Evolutionary conservation across 2,888 invertebrate genomes (phyloP).

Genomic region (Campoletis raptor): DNA sequence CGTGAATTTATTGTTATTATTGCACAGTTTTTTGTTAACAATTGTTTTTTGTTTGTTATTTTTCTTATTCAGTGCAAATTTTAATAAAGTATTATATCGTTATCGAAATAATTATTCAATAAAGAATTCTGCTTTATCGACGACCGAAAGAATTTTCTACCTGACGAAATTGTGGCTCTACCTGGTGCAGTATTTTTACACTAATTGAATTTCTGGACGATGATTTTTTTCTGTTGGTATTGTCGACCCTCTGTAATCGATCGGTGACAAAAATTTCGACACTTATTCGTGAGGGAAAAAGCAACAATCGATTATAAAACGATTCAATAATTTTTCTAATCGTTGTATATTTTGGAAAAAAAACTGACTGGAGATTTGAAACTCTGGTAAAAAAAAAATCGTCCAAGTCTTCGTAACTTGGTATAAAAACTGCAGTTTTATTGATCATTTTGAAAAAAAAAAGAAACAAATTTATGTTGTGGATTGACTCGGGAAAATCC

Average conservation of each 20-base stretch:
- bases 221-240: background rate
- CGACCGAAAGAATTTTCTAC: background rate
- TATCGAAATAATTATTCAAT: background rate
- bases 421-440: background rate
- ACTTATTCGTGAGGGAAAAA: background rate
- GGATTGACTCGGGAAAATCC: background rate
- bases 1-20: background rate
- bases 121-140: constrained; percentile 25
- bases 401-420: background rate
- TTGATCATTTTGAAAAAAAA: background rate
- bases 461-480: background rate
- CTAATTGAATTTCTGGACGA: background rate
- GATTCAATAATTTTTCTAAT: background rate
- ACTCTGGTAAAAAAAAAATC: background rate
- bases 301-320: background rate
- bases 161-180: constrained; percentile 43
- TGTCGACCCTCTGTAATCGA: background rate
- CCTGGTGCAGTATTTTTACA: constrained; percentile 27
- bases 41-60: background rate
- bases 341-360: background rate
- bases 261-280: background rate
- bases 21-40: background rate
- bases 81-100: background rate
- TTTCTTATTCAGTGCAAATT: background rate
- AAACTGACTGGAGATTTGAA: background rate